Percentiles rank a stretch among this genome's conserved stretches.
phyloP scores from a whole-genome alignment of 2,113 vertebrate genomes.

The Myotis yumanensis region DNA sequence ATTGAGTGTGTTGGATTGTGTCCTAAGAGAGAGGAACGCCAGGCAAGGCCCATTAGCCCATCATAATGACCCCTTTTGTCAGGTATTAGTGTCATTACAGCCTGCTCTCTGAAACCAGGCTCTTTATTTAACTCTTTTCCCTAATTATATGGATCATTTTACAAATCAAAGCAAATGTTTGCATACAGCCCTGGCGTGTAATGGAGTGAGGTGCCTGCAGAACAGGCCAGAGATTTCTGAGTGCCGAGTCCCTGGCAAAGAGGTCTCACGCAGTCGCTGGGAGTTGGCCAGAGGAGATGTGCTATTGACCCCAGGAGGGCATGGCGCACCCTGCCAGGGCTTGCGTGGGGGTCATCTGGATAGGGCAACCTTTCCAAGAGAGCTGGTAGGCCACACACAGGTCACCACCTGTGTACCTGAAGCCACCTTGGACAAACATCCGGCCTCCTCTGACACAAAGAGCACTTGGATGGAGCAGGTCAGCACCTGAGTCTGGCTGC shows the following conservation, averaged over 20 bases:
- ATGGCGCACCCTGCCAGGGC: fast-evolving
- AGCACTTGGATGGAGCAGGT: neutral
- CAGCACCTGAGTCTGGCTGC: neutral
- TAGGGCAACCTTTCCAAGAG: neutral
- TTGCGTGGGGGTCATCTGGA: neutral
- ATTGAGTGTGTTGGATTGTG: conserved; percentile 83
- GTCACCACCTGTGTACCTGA: neutral
- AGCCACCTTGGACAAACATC: neutral
- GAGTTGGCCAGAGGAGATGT: neutral
- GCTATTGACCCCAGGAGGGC: neutral
- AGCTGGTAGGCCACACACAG: neutral
- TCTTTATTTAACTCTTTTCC: conserved; percentile 78
- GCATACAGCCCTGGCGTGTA: conserved; percentile 44
- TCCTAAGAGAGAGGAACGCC: conserved; percentile 81
- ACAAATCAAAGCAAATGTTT: conserved; percentile 50
- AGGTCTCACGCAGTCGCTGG: neutral
- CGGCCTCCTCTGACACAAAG: neutral
- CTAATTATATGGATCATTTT: conserved; percentile 70
- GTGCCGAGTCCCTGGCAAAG: neutral
- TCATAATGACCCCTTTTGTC: conserved; percentile 84
- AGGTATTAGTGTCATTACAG: conserved; percentile 80
- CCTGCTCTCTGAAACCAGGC: conserved; percentile 77
- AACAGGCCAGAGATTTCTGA: neutral
- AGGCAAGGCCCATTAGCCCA: conserved; percentile 85
- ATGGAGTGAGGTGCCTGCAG: conserved; percentile 12